Evolutionary conservation across 2,888 invertebrate species (phyloP), one percentile per base, ranked within the genome.

Genomic region (Siphonodentalium dalli): DNA sequence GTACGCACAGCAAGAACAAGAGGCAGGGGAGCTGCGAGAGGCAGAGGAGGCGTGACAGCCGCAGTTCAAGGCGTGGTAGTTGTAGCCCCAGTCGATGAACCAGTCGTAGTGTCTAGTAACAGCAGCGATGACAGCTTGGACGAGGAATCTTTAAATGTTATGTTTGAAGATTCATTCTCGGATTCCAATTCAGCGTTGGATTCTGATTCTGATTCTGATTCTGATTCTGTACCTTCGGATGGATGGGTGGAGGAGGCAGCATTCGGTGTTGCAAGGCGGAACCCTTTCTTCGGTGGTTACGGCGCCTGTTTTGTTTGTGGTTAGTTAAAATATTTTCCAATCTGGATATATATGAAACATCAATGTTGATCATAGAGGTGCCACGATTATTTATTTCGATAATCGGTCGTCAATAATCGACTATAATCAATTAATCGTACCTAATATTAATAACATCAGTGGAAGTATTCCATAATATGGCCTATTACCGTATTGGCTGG

Each of bases 271-370:
- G n/a, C n/a, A n/a, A n/a, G n/a, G n/a, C 77, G 80, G 5, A 83
- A 80, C 37, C 72, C 81, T 27, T 86, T 85, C 78, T 87, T 84
- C 81, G 87, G 87, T 59, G 87, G 87, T 61, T 87, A 87, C 81
- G 87, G 87, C 13, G 77, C 82, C 53, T 87, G 87, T 77, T 87
- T 72, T 79, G 74, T 68, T 33, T 87, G 87, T 78, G 85, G 86
- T 75, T 54, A 63, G 68, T 42, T n/a, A n/a, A n/a, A n/a, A n/a
- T n/a, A n/a, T n/a, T n/a, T n/a, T n/a, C n/a, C n/a, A n/a, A n/a
- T n/a, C n/a, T n/a, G n/a, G n/a, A n/a, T n/a, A n/a, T n/a, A n/a
- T n/a, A n/a, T n/a, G n/a, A n/a, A n/a, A n/a, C n/a, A n/a, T n/a
- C n/a, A n/a, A n/a, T n/a, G n/a, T n/a, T n/a, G n/a, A n/a, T n/a